phyloP scores from a whole-genome alignment of 64 coral and sea anemone species.

The Montipora cactus region DNA sequence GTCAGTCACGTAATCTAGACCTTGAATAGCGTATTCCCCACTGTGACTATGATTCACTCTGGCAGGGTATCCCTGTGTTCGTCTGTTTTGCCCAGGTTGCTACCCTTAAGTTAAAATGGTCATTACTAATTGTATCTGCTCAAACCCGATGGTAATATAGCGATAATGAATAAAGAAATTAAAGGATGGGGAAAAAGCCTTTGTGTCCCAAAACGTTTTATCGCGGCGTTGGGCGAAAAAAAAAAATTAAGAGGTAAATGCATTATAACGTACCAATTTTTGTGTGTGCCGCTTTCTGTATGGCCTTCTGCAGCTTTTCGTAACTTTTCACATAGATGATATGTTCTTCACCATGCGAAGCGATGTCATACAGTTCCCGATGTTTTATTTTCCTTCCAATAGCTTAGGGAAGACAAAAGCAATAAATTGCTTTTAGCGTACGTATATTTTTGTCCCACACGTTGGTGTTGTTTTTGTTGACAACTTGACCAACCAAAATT shows the following conservation, averaged over 20 bases:
- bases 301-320: conserved; percentile 23
- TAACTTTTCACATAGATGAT: conserved; percentile 44
- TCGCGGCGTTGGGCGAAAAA: too few species aligned
- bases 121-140: too few species aligned
- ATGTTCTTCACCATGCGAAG: conserved; percentile 37
- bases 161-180: too few species aligned
- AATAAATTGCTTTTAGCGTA: neutral
- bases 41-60: too few species aligned
- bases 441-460: neutral
- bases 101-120: too few species aligned
- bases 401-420: neutral
- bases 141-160: too few species aligned
- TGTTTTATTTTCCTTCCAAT: conserved; percentile 51
- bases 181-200: too few species aligned
- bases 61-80: too few species aligned
- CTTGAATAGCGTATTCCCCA: too few species aligned
- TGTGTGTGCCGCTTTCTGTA: conserved; percentile 43
- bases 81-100: too few species aligned
- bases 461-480: neutral
- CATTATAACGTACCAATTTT: conserved; percentile 65
- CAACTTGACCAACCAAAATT: neutral
- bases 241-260: neutral
- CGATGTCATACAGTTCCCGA: conserved; percentile 75
- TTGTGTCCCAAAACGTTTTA: too few species aligned
- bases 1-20: too few species aligned